Percentiles rank a stretch among this genome's conserved stretches.
Conservation (phyloP, 2,797 vertebrate genomes). For the Acridotheres tristis region DNA sequence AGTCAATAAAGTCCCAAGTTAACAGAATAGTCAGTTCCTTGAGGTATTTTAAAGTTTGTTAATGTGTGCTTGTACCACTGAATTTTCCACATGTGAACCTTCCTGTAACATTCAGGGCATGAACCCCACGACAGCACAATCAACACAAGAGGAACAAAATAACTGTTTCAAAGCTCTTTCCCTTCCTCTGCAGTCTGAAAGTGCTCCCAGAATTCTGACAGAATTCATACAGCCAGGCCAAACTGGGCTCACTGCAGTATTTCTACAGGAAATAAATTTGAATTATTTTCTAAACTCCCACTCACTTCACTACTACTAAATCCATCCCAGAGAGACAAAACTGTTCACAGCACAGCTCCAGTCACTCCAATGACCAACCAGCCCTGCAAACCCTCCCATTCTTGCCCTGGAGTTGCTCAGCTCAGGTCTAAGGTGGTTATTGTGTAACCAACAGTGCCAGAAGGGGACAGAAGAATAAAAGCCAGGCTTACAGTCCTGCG, state of each 20-base stretch:
- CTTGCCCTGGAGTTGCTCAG: neutral
- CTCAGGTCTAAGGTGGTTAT: neutral
- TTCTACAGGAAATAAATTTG: neutral
- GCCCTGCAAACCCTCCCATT: neutral
- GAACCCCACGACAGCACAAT: neutral
- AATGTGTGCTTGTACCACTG: neutral
- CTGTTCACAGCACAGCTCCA: neutral
- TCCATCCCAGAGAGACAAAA: neutral
- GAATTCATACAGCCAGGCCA: neutral
- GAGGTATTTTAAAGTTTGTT: neutral
- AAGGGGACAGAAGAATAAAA: neutral
- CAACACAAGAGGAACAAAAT: neutral
- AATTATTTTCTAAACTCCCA: neutral
- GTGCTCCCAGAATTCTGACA: neutral
- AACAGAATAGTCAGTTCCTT: neutral
- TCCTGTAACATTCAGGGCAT: neutral
- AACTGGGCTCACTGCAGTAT: neutral
- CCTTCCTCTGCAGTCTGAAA: neutral
- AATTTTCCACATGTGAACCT: neutral
- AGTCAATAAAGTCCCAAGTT: neutral
- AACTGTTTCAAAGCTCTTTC: neutral
- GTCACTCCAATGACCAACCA: neutral
- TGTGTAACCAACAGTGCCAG: neutral
- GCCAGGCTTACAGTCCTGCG: conserved; percentile 72
- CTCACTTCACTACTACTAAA: neutral